Base-by-base conservation (phyloP, 2,113 vertebrate species). In the Pantherophis guttatus region DNA sequence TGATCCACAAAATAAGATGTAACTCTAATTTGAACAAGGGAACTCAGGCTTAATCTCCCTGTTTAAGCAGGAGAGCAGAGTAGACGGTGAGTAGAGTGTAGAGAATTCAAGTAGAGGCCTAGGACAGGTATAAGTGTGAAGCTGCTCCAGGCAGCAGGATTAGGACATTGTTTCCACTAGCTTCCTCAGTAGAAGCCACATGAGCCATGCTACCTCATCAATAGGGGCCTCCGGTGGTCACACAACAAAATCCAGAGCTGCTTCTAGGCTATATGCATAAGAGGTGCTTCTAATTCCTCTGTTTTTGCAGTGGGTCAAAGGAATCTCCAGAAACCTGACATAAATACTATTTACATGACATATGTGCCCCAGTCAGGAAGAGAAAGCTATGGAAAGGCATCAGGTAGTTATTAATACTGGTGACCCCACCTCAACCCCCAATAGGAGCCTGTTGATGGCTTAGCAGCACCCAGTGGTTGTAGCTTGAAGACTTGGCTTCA, bases 311-410 rank as follows among this genome's bases (percentile, higher is more conserved):
- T 62, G 55, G 23, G 57, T 57, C n/a, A 50, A 90, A 59, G 57
- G 57, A 87, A 13, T 55, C 70, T 86, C n/a, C 54, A 86, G 55
- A 58, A 93, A 75, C 29, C 88, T 58, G 33, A 53, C 62, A 88
- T 90, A 93, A 93, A 93, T 93, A 93, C 81, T 90, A 93, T 93
- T 59, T 90, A 93, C 92, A 90, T 39, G 29, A n/a, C 55, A 33
- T 7, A n/a, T 8, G 26, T 53, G 48, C 89, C 89, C 81, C 48
- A 54, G 62, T n/a, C 23, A 86, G 11, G 59, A 89, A 88, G 10
- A 70, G 86, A 53, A 90, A 86, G 92, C 65, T 52, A 85, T 86
- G 88, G 70, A 15, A 90, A 48, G 88, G 19, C 70, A 26, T 85
- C 33, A 17, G 75, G 55, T n/a, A 53, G 89, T 89, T 58, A 65